Conservation (phyloP, 2,888 invertebrate species). For the Melinaea marsaeus region DNA sequence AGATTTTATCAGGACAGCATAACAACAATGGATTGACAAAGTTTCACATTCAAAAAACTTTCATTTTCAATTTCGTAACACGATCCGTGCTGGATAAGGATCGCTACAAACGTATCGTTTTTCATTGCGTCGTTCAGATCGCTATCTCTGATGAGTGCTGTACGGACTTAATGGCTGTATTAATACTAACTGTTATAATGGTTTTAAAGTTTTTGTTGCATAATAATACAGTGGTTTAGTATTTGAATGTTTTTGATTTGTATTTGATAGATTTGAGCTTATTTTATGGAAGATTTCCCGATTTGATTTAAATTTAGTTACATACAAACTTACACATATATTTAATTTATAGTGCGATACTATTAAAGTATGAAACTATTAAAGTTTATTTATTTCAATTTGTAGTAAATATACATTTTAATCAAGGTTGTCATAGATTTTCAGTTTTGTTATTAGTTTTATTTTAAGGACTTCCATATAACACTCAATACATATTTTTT, state of each 20-base stretch:
- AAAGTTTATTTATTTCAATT: too few relatives aligned
- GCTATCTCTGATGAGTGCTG: slow-evolving; percentile 46
- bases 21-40: slow-evolving; percentile 29
- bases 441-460: too few relatives aligned
- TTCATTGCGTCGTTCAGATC: slow-evolving; percentile 54
- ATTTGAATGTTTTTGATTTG: not conserved
- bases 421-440: too few relatives aligned
- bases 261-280: not conserved
- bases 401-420: too few relatives aligned
- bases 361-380: too few relatives aligned
- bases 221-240: slow-evolving; percentile 5
- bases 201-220: slow-evolving; percentile 14
- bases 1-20: slow-evolving; percentile 11
- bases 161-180: slow-evolving; percentile 27
- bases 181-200: slow-evolving; percentile 41
- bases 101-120: slow-evolving; percentile 70
- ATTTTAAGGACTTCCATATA: too few relatives aligned
- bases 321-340: too few relatives aligned
- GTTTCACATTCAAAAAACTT: slow-evolving; percentile 36
- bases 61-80: slow-evolving; percentile 38
- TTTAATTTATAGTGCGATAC: too few relatives aligned
- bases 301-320: too few relatives aligned
- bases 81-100: slow-evolving; percentile 45
- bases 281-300: too few relatives aligned
- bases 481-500: too few relatives aligned